Evolutionary conservation across 1,140 invertebrate genomes (phyloP), one percentile per base, ranked within the genome.

Genomic region (Parasteatoda tepidariorum): DNA sequence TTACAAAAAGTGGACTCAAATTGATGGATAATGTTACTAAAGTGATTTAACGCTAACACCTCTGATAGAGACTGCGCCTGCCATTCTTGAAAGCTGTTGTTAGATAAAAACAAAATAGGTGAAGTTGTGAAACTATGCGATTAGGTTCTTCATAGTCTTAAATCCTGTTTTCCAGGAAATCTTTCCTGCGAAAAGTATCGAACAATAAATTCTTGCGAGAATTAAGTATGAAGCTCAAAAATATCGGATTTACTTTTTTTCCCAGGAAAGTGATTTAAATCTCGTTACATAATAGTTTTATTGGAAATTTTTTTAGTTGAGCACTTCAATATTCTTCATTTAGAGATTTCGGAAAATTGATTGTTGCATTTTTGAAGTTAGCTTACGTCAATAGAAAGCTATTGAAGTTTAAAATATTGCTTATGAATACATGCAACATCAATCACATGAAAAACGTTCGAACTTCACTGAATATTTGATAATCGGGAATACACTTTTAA

Each of bases 201-300:
- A 48, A 41, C 66, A 41, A 68, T 59, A 61, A 59, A 74, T 74
- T 24, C 31, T 54, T n/a, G 7, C 6, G 11, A 30, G 31, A 15
- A 30, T 13, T 61, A 59, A 74, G 57, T 57, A 71, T 57, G 68
- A 55, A 41, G 73, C 55, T 62, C 22, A 62, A 34, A 33, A 34
- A 57, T 71, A 71, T 71, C 73, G 41, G 9, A 34, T 57, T 22
- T 41, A 38, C 22, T 2, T 11, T 57, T 33, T 34, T 74, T 78
- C 66, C 66, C 66, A 33, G 24, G 15, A 28, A 57, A 48, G 34
- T 66, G 64, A 66, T 78, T 78, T 78, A 66, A 78, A 78, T 78
- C 59, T 78, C 57, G 66, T 78, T 78, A 78, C 28, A 62, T 54
- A 62, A 78, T 78, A 61, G 74, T 62, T 78, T 78, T 78, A 78